Evolutionary conservation across 2,113 vertebrate genomes (phyloP), one percentile per base, ranked within the genome.

Genomic region (Oryctolagus cuniculus): DNA sequence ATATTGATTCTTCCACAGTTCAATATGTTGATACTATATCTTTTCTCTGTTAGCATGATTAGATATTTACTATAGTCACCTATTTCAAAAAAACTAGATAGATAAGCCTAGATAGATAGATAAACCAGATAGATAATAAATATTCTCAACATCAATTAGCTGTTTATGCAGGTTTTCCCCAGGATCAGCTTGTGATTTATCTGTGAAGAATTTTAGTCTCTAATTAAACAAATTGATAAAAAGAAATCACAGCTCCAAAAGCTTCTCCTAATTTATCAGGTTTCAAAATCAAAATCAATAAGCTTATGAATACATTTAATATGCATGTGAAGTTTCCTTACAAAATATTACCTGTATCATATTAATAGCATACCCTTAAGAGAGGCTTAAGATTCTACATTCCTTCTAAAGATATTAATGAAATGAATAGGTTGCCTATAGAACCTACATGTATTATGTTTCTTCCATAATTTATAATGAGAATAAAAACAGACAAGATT

Each of bases 301-400:
- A 49, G 4, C 7, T 63, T 69, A 86, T 69, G 16, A 82, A 77
- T 90, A 38, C 5, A 84, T 87, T 94, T 61, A 55, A 73, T 89
- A 19, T 61, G 10, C 7, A 12, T 77, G 11, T 93, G 29, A 90
- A 53, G 1, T 82, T 93, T 90, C 38, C 22, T 72, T 49, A 61
- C 17, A 73, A 74, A 70, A 85, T 15, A 25, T 9, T 70, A 89
- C n/a, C n/a, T 8, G 72, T 34, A 82, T 91, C 22, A 25, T 90
- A 61, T 70, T 88, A 91, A 67, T 87, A 49, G 34, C 17, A 91
- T 73, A 91, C 85, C 78, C 81, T 69, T 64, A 84, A 72, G 29
- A 86, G n/a, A 96, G 19, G 16, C 51, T 89, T 64, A 3, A 77
- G 4, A 3, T 80, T 95, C 74, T 61, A 63, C 1, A 78, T 61